Conservation (phyloP, 2,797 vertebrate genomes). For the Rhinogobio ventralis region DNA sequence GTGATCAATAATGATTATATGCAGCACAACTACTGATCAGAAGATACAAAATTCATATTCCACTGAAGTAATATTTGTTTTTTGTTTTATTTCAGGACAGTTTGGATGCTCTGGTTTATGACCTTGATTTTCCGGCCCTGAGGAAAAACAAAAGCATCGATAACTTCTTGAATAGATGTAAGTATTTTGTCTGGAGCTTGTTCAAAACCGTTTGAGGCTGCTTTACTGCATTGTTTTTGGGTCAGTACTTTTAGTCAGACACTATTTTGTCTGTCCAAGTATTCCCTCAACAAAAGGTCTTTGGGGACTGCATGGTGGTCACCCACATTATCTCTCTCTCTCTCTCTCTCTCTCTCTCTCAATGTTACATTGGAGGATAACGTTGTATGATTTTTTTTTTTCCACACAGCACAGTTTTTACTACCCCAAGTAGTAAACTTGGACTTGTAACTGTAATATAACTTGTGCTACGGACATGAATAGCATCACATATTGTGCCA, state of each 20-base stretch:
- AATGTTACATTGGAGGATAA: neutral
- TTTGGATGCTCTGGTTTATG: constrained; percentile 97
- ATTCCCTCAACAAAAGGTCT: constrained; percentile 76
- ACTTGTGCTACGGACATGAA: neutral
- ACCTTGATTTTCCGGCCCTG: constrained; percentile 98
- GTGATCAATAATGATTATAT: neutral
- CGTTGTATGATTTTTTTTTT: neutral
- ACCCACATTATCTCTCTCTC: constrained; percentile 68
- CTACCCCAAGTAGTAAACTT: neutral
- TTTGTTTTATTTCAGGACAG: constrained; percentile 84
- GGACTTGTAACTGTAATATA: no score
- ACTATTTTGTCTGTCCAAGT: constrained; percentile 78
- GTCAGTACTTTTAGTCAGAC: constrained; percentile 71
- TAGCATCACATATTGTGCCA: neutral
- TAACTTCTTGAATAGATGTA: constrained; percentile 99
- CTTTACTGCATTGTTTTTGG: constrained; percentile 66
- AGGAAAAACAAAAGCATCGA: constrained; percentile 99
- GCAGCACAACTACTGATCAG: neutral
- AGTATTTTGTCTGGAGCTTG: constrained; percentile 73
- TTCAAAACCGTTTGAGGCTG: neutral
- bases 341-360: neutral
- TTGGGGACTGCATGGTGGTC: constrained; percentile 72
- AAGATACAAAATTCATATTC: neutral
- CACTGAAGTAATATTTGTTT: constrained; percentile 41
- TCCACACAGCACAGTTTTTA: neutral